Base-by-base conservation (phyloP, 2,113 vertebrate species). In the Arvicanthis niloticus region DNA sequence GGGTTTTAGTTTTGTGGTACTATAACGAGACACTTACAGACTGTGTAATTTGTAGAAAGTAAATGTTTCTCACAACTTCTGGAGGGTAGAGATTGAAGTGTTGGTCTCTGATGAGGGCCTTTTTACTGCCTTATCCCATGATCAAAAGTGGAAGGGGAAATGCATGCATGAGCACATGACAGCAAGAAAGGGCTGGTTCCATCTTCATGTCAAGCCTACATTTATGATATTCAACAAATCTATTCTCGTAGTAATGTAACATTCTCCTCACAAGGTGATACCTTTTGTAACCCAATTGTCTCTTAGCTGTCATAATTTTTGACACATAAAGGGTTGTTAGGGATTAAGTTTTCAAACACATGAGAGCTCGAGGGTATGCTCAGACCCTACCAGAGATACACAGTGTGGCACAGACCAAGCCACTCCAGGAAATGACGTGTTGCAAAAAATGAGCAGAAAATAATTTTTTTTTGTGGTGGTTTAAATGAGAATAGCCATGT, bases 361-460 rank as follows among this genome's bases (percentile, higher is more conserved):
- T 60, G 82, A 42, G 40, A 65, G 42, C 72, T 62, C 65, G 75
- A 58, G 2, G 15, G 56, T 11, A 29, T 31, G 40, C 67, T 77
- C 7, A 60, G 65, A n/a, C 17, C 34, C 45, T 24, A n/a, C 16
- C 9, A 34, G 24, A 34, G 10, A 19, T 60, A 3, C 51, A 5
- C 13, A 12, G 7, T n/a, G 5, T 31, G 37, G 51, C 37, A 19
- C 48, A 58, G 56, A 76, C 2, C 51, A 19, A 53, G 72, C 13
- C 10, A 29, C 91, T 58, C 67, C 22, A 16, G 15, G 37, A 45
- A 91, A 48, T 21, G 45, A 10, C 48, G 17, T 62, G n/a, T 1
- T 73, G n/a, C 31, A 91, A 91, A 94, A 92, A 51, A 67, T 29
- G 75, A 95, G 24, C 62, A 94, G 82, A 93, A 95, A 82, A 78